Conservation (phyloP, 1,140 invertebrate species). For the Heliconius congener region DNA sequence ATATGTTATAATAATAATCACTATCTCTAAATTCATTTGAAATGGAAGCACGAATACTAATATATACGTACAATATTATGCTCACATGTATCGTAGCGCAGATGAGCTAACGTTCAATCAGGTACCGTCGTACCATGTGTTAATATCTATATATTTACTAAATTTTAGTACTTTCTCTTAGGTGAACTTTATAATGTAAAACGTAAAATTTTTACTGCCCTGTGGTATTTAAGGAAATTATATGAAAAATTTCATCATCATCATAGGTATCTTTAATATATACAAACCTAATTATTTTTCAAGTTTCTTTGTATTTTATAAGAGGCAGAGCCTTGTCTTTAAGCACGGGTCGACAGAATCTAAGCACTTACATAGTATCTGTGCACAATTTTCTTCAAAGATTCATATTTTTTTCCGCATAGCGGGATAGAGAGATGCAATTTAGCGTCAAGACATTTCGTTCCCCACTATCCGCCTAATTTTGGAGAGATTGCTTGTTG, state of each 20-base stretch:
- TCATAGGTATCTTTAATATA: too few relatives aligned
- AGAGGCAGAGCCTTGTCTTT: too few relatives aligned
- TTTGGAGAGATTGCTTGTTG: background rate
- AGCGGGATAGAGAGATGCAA: background rate
- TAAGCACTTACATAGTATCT: too few relatives aligned
- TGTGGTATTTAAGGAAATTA: too few relatives aligned
- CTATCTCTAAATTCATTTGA: conserved; percentile 1
- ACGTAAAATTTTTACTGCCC: too few relatives aligned
- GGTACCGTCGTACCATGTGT: conserved; percentile 21
- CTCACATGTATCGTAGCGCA: background rate
- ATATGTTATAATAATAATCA: background rate
- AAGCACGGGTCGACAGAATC: too few relatives aligned
- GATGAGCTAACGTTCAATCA: conserved; percentile 37
- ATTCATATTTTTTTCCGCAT: background rate
- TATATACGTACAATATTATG: conserved; percentile 14
- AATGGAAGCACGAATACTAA: conserved; percentile 1
- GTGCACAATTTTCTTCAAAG: background rate
- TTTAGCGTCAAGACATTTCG: background rate
- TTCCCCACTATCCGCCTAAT: background rate
- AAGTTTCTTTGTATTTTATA: too few relatives aligned
- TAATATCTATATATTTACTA: background rate
- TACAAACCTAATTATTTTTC: too few relatives aligned
- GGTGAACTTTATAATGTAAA: too few relatives aligned
- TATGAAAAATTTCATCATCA: too few relatives aligned
- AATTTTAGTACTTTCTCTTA: background rate